phyloP scores from a whole-genome alignment of 2,797 vertebrate genomes.

The Onychomys arenicola region DNA sequence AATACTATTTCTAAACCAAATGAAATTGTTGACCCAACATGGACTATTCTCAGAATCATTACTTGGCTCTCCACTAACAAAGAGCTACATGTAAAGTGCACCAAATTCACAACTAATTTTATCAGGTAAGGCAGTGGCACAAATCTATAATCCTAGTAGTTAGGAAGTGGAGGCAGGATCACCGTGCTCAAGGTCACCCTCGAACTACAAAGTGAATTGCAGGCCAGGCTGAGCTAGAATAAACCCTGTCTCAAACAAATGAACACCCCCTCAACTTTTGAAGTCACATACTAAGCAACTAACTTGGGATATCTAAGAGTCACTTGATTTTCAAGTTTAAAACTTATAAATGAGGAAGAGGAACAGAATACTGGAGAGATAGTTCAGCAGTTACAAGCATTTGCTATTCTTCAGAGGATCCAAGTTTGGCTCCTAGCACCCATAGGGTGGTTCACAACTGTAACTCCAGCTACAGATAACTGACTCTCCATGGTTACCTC shows the following conservation, averaged over 20 bases:
- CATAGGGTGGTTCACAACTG: not conserved
- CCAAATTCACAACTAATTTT: not conserved
- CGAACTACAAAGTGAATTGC: not conserved
- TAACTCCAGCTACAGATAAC: not conserved
- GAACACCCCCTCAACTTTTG: not conserved
- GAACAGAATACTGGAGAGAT: not conserved
- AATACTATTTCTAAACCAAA: conserved; percentile 50
- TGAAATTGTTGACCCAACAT: not conserved
- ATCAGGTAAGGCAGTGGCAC: not conserved
- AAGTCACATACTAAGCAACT: conserved; percentile 1
- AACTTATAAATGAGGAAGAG: not conserved
- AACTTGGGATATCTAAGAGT: not conserved
- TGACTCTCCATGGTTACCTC: not conserved
- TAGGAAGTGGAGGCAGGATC: not conserved
- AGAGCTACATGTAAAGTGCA: conserved; percentile 22
- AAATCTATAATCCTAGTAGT: not conserved
- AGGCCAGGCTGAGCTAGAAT: not conserved
- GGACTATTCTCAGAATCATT: not conserved
- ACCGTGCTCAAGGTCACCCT: not conserved
- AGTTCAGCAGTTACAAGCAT: not conserved
- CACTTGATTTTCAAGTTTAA: conserved; percentile 33
- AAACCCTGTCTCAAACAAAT: not conserved
- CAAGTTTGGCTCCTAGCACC: not conserved
- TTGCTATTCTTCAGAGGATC: not conserved
- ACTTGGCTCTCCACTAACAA: not conserved